A percentile compares a stretch with the other conserved stretches of the same genome.
Evolutionary conservation across 2,113 vertebrate genomes (phyloP).

Genomic region (Crypturellus undulatus): DNA sequence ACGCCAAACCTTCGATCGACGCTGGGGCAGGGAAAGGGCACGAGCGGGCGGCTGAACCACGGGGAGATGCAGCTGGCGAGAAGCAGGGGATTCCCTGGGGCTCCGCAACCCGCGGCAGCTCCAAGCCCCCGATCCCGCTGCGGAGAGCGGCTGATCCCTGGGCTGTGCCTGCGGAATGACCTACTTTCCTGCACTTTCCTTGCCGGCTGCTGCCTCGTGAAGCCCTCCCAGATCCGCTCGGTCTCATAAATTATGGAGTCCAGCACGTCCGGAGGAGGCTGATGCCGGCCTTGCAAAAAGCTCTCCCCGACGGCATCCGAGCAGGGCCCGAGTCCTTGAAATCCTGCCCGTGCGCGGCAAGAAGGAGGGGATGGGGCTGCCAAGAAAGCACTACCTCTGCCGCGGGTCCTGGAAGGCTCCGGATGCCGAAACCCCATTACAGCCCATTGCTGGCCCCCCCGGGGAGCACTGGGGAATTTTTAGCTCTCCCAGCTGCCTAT

Average conservation of each 20-base stretch:
- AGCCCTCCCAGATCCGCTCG: rapidly evolving
- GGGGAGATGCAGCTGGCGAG: rapidly evolving
- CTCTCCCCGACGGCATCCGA: not conserved
- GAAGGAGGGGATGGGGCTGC: not conserved
- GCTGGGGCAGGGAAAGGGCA: not conserved
- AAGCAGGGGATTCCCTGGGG: not conserved
- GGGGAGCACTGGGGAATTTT: not conserved
- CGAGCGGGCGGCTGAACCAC: rapidly evolving
- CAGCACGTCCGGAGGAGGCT: rapidly evolving
- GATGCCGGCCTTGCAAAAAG: rapidly evolving
- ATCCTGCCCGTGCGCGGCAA: not conserved
- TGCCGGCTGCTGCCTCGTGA: not conserved
- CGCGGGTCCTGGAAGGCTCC: not conserved
- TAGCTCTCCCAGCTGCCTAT: not conserved
- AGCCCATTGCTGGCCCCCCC: not conserved
- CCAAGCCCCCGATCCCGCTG: not conserved
- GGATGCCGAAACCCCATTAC: conserved; percentile 9
- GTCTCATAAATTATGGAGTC: not conserved
- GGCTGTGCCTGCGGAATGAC: conserved; percentile 12
- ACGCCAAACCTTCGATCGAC: rapidly evolving
- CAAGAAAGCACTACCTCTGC: not conserved
- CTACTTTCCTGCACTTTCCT: conserved; percentile 42
- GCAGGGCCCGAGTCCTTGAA: not conserved
- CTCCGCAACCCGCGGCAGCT: rapidly evolving
- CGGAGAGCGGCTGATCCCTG: not conserved